Evolutionary conservation across 2,113 vertebrate genomes (phyloP).

Genomic region (Sclerurus mexicanus): DNA sequence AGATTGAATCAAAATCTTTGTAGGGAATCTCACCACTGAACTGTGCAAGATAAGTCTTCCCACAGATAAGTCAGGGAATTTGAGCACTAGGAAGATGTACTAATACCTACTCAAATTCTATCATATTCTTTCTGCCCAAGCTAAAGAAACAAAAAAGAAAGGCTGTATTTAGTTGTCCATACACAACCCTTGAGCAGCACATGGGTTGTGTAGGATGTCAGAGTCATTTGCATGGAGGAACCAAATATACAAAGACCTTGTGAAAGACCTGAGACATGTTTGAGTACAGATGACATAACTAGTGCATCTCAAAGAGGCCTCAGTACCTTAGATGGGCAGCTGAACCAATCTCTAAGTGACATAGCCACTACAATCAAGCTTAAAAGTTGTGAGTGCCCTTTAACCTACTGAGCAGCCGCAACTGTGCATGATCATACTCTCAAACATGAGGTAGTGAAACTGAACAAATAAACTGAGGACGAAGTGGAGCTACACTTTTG

Average conservation of each 20-base stretch:
- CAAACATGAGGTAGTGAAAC: not conserved
- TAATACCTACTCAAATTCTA: not conserved
- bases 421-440: not conserved
- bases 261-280: not conserved
- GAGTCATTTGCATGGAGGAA: not conserved
- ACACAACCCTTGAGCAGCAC: accelerated
- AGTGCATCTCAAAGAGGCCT: not conserved
- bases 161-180: not conserved
- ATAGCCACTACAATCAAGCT: not conserved
- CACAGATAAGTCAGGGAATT: not conserved
- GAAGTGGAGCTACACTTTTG: not conserved
- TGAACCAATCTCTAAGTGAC: not conserved
- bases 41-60: not conserved
- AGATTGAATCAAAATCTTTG: not conserved
- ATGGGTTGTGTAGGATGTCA: not conserved
- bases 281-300: not conserved
- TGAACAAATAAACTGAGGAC: not conserved
- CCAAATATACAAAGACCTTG: not conserved
- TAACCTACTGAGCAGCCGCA: not conserved
- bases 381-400: not conserved
- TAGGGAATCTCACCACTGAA: not conserved
- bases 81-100: not conserved
- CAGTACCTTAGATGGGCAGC: not conserved
- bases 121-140: not conserved
- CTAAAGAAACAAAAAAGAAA: not conserved